These are phyloP conservation scores for Cactoblastis cactorum DNA, from an alignment of 2,888 invertebrate genomes.

Conservation along the genomic window DNA sequence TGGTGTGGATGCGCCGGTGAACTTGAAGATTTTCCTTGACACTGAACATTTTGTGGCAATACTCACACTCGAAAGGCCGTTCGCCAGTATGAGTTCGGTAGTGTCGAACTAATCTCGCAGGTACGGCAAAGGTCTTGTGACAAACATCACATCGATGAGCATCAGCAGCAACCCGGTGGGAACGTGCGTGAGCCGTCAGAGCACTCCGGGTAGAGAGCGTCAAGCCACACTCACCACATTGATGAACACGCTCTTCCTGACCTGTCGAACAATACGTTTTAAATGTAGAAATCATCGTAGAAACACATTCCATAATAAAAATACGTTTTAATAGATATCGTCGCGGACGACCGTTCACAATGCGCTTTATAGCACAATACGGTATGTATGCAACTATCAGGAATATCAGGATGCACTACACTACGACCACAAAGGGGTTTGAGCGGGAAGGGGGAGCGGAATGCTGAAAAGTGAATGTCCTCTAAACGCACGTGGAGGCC, in stretches of 20 bases:
- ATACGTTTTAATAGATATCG: constrained; percentile 28
- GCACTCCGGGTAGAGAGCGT: constrained; percentile 87
- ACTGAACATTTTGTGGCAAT: constrained; percentile 94
- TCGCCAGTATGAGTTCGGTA: constrained; percentile 95
- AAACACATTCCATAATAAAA: constrained; percentile 41
- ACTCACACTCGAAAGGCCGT: constrained; percentile 94
- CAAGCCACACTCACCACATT: constrained; percentile 86
- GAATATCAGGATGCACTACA: constrained; percentile 27
- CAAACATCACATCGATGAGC: constrained; percentile 94
- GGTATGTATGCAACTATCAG: constrained; percentile 59
- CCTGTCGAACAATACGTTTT: constrained; percentile 64
- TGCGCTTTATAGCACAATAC: constrained; percentile 48
- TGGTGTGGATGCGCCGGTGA: constrained; percentile 93
- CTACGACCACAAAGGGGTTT: constrained; percentile 35
- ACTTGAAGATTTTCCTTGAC: constrained; percentile 95
- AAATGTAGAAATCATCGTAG: constrained; percentile 39
- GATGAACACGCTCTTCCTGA: constrained; percentile 71
- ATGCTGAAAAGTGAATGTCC: constrained; percentile 39
- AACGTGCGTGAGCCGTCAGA: constrained; percentile 84
- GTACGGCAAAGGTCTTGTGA: constrained; percentile 93
- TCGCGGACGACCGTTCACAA: constrained; percentile 62
- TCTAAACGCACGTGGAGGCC: constrained; percentile 72
- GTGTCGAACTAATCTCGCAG: constrained; percentile 90
- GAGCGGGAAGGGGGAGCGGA: constrained; percentile 40
- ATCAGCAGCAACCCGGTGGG: constrained; percentile 76